Base-by-base conservation (phyloP, 2,797 vertebrate genomes). In the Bucorvus abyssinicus region DNA sequence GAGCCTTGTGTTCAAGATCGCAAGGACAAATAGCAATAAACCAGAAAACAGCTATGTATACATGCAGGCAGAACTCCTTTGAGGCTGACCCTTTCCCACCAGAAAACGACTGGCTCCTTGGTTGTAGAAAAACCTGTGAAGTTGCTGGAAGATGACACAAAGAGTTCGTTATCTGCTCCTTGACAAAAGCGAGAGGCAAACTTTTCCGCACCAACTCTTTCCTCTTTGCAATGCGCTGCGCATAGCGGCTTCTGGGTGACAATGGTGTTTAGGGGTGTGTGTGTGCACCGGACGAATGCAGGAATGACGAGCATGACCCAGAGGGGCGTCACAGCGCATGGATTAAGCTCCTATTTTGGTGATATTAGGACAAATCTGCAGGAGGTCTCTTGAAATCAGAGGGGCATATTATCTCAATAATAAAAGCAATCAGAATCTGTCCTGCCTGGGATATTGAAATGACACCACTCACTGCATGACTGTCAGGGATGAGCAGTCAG, bases 331-430 rank as follows among this genome's bases (percentile, higher is more conserved):
- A 4, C 14, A 34, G 84, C 52, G 78, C 26, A 7, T 2, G 53
- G 89, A 85, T 78, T 94, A 61, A 71, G 42, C 65, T 89, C 45
- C 67, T 80, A 71, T 78, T 68, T 50, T 7, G 5, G 78, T 4
- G 7, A 30, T 59, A 47, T 27, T 23, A 68, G 30, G 45, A 65
- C 30, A 44, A 91, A 65, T n/a, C 87, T 36, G 61, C 53, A 61
- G 91, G 94, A 92, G 53, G 64, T 65, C 76, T 93, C 89, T 94
- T 61, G 87, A 91, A 95, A 96, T 92, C 93, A 92, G 70, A 84
- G 40, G 49, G 59, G n/a, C 7, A 69, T 74, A 90, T 95, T 90
- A 70, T 70, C 75, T 34, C 59, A 59, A 79, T 89, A 83, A 82
- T 64, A 60, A 90, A 95, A 68, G 87, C 87, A 84, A 87, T 87